These are phyloP conservation scores for Bradynema listronoti DNA, from an alignment of 1,140 invertebrate genomes.

Conservation along the genomic window DNA sequence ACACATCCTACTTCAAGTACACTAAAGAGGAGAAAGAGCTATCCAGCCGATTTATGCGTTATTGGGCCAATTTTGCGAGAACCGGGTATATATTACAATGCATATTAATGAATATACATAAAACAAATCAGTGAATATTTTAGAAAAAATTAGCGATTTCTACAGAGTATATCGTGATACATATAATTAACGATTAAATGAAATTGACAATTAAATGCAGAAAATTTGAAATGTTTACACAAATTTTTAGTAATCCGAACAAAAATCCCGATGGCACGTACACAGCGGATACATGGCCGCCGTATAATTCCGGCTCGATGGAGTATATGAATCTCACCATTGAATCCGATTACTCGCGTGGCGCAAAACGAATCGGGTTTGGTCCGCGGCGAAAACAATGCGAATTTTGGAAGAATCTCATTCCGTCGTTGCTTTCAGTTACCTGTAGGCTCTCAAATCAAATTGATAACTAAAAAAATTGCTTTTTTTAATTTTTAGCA, in stretches of 20 bases:
- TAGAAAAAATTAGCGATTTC: background rate
- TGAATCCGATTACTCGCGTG: conserved; percentile 63
- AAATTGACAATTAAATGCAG: no score
- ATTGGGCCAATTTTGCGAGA: conserved; percentile 89
- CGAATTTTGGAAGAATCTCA: conserved; percentile 89
- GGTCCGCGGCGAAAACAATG: conserved; percentile 81
- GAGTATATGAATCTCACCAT: conserved; percentile 77
- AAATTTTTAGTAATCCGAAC: conserved; percentile 67
- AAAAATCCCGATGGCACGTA: conserved; percentile 68
- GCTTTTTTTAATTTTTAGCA: conserved; percentile 49
- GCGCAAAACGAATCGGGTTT: conserved; percentile 68
- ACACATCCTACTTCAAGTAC: conserved; percentile 68
- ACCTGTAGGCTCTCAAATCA: conserved; percentile 57
- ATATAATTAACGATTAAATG: no score
- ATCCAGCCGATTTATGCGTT: conserved; percentile 79
- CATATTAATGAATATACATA: background rate
- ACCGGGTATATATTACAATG: conserved; percentile 67
- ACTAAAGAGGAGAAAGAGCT: conserved; percentile 74
- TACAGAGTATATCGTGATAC: background rate
- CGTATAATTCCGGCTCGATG: conserved; percentile 72
- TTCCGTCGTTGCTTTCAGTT: conserved; percentile 75
- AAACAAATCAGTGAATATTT: background rate
- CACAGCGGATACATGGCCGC: conserved; percentile 71
- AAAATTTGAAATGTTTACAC: no score
- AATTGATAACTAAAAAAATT: background rate